These are phyloP conservation scores for Agrochola macilenta DNA, from an alignment of 2,888 invertebrate species.

Conservation along the genomic window DNA sequence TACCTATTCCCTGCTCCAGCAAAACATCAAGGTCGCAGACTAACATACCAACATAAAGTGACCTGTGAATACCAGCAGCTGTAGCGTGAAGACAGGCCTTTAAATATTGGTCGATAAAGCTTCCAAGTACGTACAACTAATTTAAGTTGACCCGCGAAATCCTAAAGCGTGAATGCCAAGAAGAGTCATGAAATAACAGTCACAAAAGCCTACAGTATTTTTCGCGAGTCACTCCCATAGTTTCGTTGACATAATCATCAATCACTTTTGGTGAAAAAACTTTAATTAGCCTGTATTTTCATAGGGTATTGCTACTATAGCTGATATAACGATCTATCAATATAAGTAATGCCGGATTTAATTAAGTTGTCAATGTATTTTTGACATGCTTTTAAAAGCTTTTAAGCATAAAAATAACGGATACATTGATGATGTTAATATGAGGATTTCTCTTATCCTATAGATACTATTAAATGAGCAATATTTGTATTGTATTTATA, in stretches of 20 bases:
- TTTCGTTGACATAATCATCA: constrained; percentile 49
- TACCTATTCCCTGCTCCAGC: constrained; percentile 6
- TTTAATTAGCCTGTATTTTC: constrained; percentile 34
- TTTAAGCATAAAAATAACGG: constrained; percentile 17
- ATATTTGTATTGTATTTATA: too few species aligned
- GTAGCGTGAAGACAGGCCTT: neutral
- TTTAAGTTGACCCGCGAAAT: constrained; percentile 17
- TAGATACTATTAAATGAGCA: too few species aligned
- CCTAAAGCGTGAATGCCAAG: neutral
- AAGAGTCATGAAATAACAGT: constrained; percentile 8
- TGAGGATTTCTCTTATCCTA: neutral
- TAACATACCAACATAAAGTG: constrained; percentile 16
- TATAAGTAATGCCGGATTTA: constrained; percentile 1
- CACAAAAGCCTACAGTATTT: neutral
- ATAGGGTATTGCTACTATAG: neutral
- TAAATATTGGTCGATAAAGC: neutral
- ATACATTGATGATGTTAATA: too few species aligned
- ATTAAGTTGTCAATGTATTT: constrained; percentile 34
- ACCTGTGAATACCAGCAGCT: neutral
- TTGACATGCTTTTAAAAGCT: constrained; percentile 17
- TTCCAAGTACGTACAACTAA: constrained; percentile 1
- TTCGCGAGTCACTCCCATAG: constrained; percentile 51
- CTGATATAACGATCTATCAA: constrained; percentile 29
- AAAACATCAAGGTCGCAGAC: constrained; percentile 47
- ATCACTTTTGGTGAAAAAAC: constrained; percentile 48